Evolutionary conservation across 1,140 invertebrate species (phyloP).

Genomic region (Apis laboriosa): DNA sequence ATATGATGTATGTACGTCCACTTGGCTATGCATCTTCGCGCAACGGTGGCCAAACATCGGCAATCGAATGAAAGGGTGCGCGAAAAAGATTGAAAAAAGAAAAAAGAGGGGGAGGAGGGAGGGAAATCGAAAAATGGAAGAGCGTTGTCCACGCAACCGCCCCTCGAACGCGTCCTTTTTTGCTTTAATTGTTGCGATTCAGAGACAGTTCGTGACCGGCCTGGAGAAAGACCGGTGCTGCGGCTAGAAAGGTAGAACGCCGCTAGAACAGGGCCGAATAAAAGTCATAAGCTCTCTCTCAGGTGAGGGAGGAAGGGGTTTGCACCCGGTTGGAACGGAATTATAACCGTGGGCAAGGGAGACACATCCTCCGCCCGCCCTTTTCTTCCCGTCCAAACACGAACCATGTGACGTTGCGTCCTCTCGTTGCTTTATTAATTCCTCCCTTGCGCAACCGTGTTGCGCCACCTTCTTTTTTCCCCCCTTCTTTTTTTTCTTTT

Average conservation of each 20-base stretch:
- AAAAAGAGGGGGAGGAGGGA: neutral
- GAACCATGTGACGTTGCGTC: conserved; percentile 30
- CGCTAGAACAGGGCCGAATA: conserved; percentile 52
- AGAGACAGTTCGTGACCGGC: conserved; percentile 69
- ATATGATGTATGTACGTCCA: no score
- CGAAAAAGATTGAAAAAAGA: no score
- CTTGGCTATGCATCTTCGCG: no score
- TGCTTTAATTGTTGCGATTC: conserved; percentile 73
- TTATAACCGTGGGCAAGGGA: conserved; percentile 13
- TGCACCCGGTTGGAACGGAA: conserved; percentile 24
- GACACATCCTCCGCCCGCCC: neutral
- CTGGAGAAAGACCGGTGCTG: conserved; percentile 48
- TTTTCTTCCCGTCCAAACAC: conserved; percentile 33
- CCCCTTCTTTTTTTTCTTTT: neutral
- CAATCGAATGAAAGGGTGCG: no score
- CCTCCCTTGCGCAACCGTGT: neutral
- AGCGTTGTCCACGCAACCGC: neutral
- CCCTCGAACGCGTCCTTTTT: conserved; percentile 57
- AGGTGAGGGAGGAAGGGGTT: neutral
- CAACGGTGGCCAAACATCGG: no score
- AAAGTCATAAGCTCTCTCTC: conserved; percentile 53
- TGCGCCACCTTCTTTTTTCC: no score
- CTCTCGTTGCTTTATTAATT: conserved; percentile 50
- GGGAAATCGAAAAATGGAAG: neutral
- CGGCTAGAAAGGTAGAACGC: conserved; percentile 46